These are phyloP conservation scores for Ametastegia equiseti DNA, from an alignment of 2,888 invertebrate species.

Conservation along the genomic window DNA sequence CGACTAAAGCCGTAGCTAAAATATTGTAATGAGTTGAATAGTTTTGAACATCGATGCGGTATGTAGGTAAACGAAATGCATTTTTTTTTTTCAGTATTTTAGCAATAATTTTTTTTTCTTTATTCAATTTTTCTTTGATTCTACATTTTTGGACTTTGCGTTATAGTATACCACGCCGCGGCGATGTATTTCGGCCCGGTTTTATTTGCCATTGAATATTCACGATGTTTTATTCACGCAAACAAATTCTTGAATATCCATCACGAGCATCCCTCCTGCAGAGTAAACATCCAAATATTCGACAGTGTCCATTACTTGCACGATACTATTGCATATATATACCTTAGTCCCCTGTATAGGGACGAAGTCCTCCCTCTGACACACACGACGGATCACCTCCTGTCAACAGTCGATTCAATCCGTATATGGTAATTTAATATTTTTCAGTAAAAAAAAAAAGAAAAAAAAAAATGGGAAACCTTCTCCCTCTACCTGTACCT, in stretches of 20 bases:
- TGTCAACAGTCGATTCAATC: slow-evolving; percentile 27
- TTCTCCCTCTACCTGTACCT: background rate
- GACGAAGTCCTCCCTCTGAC: background rate
- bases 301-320: slow-evolving; percentile 41
- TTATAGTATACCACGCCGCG: background rate
- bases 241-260: slow-evolving; percentile 42
- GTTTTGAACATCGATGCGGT: no score
- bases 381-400: slow-evolving; percentile 14
- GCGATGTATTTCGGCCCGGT: background rate
- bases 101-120: background rate
- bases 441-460: no score
- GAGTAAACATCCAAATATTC: slow-evolving; percentile 32
- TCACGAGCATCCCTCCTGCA: slow-evolving; percentile 16
- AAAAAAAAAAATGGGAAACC: background rate
- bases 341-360: background rate
- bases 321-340: background rate
- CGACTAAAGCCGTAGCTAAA: no score
- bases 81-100: no score
- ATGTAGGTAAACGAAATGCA: no score
- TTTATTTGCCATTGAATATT: slow-evolving; percentile 33
- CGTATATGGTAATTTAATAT: slow-evolving; percentile 22
- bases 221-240: slow-evolving; percentile 38
- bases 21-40: no score
- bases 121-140: background rate
- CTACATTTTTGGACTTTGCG: background rate